phyloP scores from a whole-genome alignment of 1,140 invertebrate genomes.

The Drosophila erecta region DNA sequence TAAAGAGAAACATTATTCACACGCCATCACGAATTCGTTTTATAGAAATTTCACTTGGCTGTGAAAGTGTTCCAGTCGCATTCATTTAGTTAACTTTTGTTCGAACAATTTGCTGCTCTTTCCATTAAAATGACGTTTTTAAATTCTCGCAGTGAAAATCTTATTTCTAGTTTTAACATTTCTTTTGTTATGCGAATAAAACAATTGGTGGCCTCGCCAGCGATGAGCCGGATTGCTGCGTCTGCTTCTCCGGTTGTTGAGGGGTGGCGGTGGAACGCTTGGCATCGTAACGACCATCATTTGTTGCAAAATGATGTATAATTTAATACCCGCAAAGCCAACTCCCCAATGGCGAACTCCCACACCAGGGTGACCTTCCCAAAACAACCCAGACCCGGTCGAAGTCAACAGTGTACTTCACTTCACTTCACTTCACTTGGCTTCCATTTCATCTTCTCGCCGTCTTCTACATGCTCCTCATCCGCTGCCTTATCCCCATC shows the following conservation, averaged over 20 bases:
- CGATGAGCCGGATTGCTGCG: neutral
- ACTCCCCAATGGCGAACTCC: slow-evolving; percentile 69
- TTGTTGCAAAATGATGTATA: slow-evolving; percentile 84
- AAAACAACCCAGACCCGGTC: slow-evolving; percentile 74
- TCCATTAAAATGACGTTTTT: too few relatives aligned
- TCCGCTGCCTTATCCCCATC: slow-evolving; percentile 13
- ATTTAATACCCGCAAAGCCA: slow-evolving; percentile 84
- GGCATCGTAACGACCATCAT: slow-evolving; percentile 79
- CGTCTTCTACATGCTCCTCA: slow-evolving; percentile 2
- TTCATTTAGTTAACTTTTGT: too few relatives aligned
- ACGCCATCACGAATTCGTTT: neutral
- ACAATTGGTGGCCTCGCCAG: neutral
- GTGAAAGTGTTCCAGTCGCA: too few relatives aligned
- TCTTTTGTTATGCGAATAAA: neutral
- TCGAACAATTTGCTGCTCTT: too few relatives aligned
- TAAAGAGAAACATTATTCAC: slow-evolving; percentile 36
- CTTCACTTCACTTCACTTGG: slow-evolving; percentile 57
- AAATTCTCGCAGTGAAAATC: neutral
- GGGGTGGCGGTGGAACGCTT: too few relatives aligned
- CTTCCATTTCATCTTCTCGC: slow-evolving; percentile 36
- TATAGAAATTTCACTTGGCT: neutral
- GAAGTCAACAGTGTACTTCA: slow-evolving; percentile 70
- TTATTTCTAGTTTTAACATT: neutral
- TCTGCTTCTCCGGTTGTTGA: neutral
- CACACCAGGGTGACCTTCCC: slow-evolving; percentile 58